Percentiles rank a stretch among this genome's conserved stretches.
Conservation (phyloP, 37 sponge, comb jelly and placozoan species). For the Cliona cf. orientalis region DNA sequence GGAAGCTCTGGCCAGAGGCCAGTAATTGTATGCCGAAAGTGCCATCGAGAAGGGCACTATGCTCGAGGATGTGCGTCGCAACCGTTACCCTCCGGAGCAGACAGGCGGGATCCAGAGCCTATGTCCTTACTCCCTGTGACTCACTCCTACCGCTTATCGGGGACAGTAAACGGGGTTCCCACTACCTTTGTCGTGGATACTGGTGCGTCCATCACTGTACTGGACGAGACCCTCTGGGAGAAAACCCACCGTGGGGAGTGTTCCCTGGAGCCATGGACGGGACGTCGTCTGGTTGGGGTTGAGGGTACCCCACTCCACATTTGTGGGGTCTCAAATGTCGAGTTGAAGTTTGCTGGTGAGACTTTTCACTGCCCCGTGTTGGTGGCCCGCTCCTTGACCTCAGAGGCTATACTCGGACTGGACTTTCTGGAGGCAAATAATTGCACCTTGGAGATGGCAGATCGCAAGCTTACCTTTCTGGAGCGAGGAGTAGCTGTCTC, state of each 20-base stretch:
- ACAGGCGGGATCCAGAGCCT: too few relatives aligned
- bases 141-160: too few relatives aligned
- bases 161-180: constrained; percentile 9
- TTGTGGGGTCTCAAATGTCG: not conserved
- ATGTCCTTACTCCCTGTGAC: too few relatives aligned
- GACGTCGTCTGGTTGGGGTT: constrained; percentile 36
- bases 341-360: not conserved
- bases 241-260: not conserved
- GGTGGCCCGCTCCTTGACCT: constrained; percentile 1
- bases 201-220: constrained; percentile 33
- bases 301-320: constrained; percentile 24
- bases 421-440: constrained; percentile 17
- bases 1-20: not conserved
- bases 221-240: constrained; percentile 24
- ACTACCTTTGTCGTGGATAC: constrained; percentile 21
- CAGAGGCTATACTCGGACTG: constrained; percentile 11
- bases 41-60: not conserved
- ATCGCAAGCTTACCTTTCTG: not conserved
- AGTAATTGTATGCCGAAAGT: too few relatives aligned
- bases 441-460: constrained; percentile 12
- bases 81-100: too few relatives aligned
- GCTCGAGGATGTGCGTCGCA: not conserved
- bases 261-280: not conserved
- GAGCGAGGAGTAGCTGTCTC: constrained; percentile 7
- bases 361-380: not conserved